Conservation (phyloP, 2,797 vertebrate species). For the Pitangus sulphuratus region DNA sequence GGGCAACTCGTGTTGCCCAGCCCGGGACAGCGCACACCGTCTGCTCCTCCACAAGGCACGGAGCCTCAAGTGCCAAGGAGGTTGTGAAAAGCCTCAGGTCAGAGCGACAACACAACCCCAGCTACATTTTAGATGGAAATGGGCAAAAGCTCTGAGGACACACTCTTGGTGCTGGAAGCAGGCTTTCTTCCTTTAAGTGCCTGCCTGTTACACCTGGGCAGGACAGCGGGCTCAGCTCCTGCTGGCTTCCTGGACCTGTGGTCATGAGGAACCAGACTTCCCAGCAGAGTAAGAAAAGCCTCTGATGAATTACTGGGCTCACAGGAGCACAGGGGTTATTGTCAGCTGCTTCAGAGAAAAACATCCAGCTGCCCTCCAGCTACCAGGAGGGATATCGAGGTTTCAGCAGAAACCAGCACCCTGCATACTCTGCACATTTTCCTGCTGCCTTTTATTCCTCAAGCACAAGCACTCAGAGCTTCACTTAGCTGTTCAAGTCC, state of each 20-base stretch:
- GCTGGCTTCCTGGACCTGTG: background rate
- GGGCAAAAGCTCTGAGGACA: background rate
- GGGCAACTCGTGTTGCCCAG: background rate
- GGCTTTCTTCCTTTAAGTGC: background rate
- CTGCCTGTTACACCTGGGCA: background rate
- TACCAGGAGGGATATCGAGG: background rate
- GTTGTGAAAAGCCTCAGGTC: background rate
- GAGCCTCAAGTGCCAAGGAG: fast-evolving
- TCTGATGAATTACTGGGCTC: background rate
- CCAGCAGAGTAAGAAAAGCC: background rate
- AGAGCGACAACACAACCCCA: background rate
- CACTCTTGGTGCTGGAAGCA: background rate
- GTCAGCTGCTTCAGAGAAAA: background rate
- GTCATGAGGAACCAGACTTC: background rate
- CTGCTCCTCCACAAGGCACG: background rate
- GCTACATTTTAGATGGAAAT: background rate
- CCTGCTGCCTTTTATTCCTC: background rate
- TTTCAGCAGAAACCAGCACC: background rate
- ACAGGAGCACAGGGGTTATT: background rate
- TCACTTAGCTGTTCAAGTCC: background rate
- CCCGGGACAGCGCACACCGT: background rate
- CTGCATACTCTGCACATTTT: background rate
- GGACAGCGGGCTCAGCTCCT: background rate
- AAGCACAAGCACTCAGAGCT: background rate
- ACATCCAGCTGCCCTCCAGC: background rate